A percentile compares a stretch with the other conserved stretches of the same genome.
Evolutionary conservation across 2,113 vertebrate species (phyloP).

Genomic region (Ictidomys tridecemlineatus): DNA sequence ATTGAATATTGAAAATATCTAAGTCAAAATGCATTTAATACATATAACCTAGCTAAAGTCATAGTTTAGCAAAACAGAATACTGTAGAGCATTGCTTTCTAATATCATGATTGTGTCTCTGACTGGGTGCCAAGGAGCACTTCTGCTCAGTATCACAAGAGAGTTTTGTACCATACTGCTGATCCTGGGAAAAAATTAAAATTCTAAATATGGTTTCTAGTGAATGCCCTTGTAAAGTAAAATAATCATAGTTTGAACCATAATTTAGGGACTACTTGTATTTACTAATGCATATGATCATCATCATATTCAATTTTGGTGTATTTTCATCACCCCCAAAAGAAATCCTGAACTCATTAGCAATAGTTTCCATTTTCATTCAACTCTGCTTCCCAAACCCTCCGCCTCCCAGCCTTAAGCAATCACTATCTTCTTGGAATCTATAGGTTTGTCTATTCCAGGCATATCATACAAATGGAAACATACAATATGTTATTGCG

Average conservation of each 20-base stretch:
- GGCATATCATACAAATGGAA: not conserved
- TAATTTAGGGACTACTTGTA: not conserved
- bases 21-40: not conserved
- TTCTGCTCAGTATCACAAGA: not conserved
- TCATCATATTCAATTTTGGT: not conserved
- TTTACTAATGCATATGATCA: not conserved
- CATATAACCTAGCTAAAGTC: not conserved
- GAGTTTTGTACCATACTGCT: not conserved
- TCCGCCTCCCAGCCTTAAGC: not conserved
- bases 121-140: not conserved
- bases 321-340: not conserved
- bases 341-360: not conserved
- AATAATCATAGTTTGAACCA: not conserved
- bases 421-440: not conserved
- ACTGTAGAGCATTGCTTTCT: not conserved
- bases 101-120: not conserved
- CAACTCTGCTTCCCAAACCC: too few relatives aligned
- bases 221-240: not conserved
- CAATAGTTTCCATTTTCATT: not conserved
- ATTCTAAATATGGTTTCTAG: not conserved
- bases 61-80: not conserved
- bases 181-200: not conserved
- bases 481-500: not conserved
- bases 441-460: not conserved
- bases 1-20: not conserved